Evolutionary conservation across 2,113 vertebrate genomes (phyloP).

Genomic region (Pseudolaguvia tuberculata): DNA sequence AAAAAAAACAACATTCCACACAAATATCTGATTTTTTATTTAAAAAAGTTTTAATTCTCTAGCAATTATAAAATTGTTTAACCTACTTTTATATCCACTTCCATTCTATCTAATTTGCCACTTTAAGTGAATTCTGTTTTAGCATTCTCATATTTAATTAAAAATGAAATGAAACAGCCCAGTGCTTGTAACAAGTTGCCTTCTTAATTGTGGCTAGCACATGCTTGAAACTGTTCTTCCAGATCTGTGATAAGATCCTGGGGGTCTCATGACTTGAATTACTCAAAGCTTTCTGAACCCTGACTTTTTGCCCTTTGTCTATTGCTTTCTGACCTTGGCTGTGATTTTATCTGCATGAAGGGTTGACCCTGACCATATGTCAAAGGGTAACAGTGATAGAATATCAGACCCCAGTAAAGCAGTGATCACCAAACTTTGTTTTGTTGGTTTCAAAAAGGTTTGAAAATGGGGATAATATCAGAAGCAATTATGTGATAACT

Average conservation of each 20-base stretch:
- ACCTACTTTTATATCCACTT: constrained; percentile 4
- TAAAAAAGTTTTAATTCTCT: background rate
- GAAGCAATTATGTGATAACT: background rate
- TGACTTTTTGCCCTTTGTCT: constrained; percentile 37
- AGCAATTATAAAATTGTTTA: constrained; percentile 5
- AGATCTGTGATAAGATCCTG: constrained; percentile 19
- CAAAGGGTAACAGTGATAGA: constrained; percentile 31
- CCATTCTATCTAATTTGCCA: background rate
- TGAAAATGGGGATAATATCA: background rate
- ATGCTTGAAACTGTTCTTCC: background rate
- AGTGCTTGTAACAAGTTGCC: background rate
- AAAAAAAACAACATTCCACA: background rate
- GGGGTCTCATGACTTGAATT: constrained; percentile 19
- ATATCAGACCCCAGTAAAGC: constrained; percentile 10
- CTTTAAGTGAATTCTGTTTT: background rate
- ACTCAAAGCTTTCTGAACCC: constrained; percentile 34
- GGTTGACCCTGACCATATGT: constrained; percentile 22
- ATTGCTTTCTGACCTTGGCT: constrained; percentile 21
- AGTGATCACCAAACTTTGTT: constrained; percentile 3
- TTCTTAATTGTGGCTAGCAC: constrained; percentile 13
- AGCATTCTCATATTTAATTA: background rate
- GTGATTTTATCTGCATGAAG: constrained; percentile 18
- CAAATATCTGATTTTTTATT: background rate
- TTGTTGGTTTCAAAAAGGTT: background rate
- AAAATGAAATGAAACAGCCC: background rate